Evolutionary conservation across 2,113 vertebrate species (phyloP).

Genomic region (Gymnarchus niloticus): DNA sequence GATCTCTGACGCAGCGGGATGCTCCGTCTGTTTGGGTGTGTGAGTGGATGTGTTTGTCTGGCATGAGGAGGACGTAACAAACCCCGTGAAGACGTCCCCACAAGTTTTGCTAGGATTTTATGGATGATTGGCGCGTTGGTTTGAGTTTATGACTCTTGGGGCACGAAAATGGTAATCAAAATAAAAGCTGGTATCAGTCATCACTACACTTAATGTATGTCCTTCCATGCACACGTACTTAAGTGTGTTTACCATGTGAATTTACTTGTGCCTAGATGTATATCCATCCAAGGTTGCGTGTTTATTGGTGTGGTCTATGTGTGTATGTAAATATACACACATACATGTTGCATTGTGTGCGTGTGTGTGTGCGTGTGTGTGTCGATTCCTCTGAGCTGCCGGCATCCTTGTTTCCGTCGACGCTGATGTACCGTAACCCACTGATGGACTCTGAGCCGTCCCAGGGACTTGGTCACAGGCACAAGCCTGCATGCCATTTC

Average conservation of each 20-base stretch:
- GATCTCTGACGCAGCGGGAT: conserved; percentile 3
- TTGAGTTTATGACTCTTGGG: too few species aligned
- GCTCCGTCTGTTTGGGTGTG: neutral
- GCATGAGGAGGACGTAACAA: neutral
- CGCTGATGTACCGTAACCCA: neutral
- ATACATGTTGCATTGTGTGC: too few species aligned
- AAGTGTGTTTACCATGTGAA: neutral
- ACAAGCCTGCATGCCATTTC: neutral
- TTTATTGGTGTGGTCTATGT: conserved; percentile 5
- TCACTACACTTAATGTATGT: neutral
- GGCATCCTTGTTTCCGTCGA: too few species aligned
- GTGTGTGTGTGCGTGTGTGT: neutral
- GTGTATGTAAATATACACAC: neutral
- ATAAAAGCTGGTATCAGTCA: too few species aligned
- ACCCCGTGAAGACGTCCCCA: neutral
- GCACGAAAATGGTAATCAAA: too few species aligned
- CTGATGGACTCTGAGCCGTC: neutral
- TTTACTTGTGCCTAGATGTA: neutral
- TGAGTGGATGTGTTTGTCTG: conserved; percentile 9
- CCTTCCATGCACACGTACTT: neutral
- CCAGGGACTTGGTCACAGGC: neutral
- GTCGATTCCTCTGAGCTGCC: neutral
- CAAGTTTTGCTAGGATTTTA: neutral
- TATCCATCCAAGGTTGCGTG: neutral
- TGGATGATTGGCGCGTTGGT: too few species aligned